Conservation (phyloP, 2,888 invertebrate species). For the Dicyrtomina minuta region DNA sequence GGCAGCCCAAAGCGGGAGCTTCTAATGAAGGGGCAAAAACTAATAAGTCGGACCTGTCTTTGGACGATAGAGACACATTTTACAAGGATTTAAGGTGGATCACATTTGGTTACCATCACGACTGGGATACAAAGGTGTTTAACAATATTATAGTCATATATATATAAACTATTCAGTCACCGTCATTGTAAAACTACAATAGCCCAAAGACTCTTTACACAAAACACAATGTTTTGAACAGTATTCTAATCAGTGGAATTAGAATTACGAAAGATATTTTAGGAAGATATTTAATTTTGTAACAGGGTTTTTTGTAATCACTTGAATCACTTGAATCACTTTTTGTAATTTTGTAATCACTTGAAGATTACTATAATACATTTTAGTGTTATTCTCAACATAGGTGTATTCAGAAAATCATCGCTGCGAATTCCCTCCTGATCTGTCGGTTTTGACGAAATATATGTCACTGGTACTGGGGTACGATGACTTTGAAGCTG, state of each 20-base stretch:
- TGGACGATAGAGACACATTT: conserved; percentile 33
- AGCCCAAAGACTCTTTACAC: too few species aligned
- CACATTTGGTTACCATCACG: conserved; percentile 95
- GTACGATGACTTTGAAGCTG: conserved; percentile 67
- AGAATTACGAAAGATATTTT: too few species aligned
- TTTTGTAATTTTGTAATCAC: too few species aligned
- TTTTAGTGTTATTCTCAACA: not conserved
- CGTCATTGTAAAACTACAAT: not conserved
- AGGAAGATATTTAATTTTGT: too few species aligned
- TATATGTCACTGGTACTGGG: conserved; percentile 66
- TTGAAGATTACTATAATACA: too few species aligned
- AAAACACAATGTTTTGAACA: too few species aligned
- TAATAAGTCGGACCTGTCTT: not conserved
- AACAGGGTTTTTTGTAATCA: too few species aligned
- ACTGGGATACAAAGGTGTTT: conserved; percentile 90
- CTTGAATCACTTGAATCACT: too few species aligned
- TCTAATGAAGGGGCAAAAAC: conserved; percentile 24
- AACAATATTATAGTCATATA: not conserved
- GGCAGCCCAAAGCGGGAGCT: conserved; percentile 13
- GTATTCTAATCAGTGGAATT: too few species aligned
- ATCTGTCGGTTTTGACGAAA: conserved; percentile 67
- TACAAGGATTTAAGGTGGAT: conserved; percentile 78
- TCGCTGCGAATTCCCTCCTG: conserved; percentile 70
- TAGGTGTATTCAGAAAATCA: conserved; percentile 71
- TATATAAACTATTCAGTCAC: not conserved